These are phyloP conservation scores for Cepaea nemoralis DNA, from an alignment of 1,140 invertebrate genomes.

Conservation along the genomic window DNA sequence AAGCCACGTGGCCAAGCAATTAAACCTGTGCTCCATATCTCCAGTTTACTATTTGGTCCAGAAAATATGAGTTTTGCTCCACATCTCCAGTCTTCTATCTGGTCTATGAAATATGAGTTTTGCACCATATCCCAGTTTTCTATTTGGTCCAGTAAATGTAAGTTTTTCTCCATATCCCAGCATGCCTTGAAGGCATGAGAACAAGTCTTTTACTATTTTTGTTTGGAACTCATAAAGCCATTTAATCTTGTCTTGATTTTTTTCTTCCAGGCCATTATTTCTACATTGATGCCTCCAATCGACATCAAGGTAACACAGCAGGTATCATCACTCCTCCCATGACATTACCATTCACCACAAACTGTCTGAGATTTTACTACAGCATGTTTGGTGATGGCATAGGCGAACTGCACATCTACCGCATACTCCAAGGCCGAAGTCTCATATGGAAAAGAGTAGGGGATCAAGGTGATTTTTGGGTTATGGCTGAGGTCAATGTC, in stretches of 20 bases:
- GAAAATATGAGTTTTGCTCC: too few relatives aligned
- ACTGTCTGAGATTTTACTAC: conserved; percentile 77
- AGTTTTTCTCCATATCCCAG: too few relatives aligned
- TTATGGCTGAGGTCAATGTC: conserved; percentile 55
- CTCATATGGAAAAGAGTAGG: conserved; percentile 44
- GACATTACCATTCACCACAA: conserved; percentile 4
- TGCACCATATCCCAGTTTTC: too few relatives aligned
- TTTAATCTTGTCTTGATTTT: conserved; percentile 13
- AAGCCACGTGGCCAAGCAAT: too few relatives aligned
- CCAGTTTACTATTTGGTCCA: too few relatives aligned
- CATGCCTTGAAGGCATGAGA: too few relatives aligned
- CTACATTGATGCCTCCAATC: conserved; percentile 81
- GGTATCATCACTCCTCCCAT: conserved; percentile 50
- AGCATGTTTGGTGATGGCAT: conserved; percentile 80
- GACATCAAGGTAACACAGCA: conserved; percentile 78
- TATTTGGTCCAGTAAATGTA: too few relatives aligned
- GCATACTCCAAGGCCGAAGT: neutral
- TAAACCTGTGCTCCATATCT: too few relatives aligned
- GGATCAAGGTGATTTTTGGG: conserved; percentile 61
- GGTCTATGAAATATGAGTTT: too few relatives aligned
- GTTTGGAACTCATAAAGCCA: too few relatives aligned
- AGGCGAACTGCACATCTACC: conserved; percentile 62
- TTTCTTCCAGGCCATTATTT: conserved; percentile 76
- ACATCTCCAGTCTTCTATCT: too few relatives aligned
- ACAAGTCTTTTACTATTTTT: too few relatives aligned